Evolutionary conservation across 1,140 invertebrate genomes (phyloP).

Genomic region (Drosophila ogumai): DNA sequence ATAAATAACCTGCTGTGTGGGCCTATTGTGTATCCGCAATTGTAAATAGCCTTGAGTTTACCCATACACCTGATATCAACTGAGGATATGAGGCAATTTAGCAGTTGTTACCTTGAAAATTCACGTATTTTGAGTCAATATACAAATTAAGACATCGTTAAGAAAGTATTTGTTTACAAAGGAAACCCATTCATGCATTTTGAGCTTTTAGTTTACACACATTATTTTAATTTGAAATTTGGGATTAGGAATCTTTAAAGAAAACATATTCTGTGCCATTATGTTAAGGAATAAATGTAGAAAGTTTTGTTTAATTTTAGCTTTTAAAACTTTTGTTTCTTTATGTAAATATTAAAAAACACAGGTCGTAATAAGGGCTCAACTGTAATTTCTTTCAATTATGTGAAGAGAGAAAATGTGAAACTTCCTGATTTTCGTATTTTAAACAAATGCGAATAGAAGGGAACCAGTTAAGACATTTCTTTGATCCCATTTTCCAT

Average conservation of each 20-base stretch:
- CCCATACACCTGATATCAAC: not conserved
- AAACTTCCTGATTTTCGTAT: too few species aligned
- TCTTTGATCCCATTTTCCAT: too few species aligned
- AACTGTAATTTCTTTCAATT: too few species aligned
- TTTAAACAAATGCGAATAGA: too few species aligned
- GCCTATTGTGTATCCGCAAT: not conserved
- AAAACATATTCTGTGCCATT: not conserved
- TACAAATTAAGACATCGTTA: not conserved
- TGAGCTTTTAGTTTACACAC: not conserved
- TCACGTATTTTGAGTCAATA: not conserved
- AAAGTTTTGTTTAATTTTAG: not conserved
- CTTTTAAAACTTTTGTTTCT: too few species aligned
- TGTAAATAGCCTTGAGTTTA: not conserved
- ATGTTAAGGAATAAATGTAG: not conserved
- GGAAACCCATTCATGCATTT: not conserved
- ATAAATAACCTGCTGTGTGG: slow-evolving; percentile 26
- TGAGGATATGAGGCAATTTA: not conserved
- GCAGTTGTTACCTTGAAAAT: not conserved
- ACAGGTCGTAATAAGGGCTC: too few species aligned
- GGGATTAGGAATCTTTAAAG: not conserved
- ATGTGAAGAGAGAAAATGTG: too few species aligned
- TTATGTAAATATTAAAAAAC: too few species aligned
- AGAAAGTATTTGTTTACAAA: too few species aligned
- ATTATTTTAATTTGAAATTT: not conserved
- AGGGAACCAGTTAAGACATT: too few species aligned